Evolutionary conservation across 2,888 invertebrate species (phyloP).

Genomic region (Mechanitis mazaeus): DNA sequence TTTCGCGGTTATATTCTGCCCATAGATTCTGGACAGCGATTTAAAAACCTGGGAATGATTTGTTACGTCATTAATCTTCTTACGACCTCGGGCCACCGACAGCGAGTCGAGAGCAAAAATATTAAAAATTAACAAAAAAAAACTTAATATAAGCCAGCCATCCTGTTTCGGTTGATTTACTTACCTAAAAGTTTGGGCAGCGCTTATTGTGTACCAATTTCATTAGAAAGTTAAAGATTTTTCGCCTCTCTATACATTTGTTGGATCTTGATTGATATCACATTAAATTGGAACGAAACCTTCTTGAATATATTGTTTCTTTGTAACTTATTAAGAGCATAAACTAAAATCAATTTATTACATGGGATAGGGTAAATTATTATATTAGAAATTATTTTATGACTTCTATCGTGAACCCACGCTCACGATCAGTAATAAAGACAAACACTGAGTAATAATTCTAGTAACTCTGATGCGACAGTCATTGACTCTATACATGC

Average conservation of each 20-base stretch:
- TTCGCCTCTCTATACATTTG: no score
- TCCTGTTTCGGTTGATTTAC: no score
- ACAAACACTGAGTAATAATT: slow-evolving; percentile 23
- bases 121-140: slow-evolving; percentile 17
- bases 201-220: no score
- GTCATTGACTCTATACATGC: slow-evolving; percentile 26
- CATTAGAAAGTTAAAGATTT: no score
- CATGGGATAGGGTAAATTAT: slow-evolving; percentile 1
- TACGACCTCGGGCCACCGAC: slow-evolving; percentile 25
- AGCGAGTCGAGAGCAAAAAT: slow-evolving; percentile 22
- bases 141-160: background rate
- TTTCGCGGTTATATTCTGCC: slow-evolving; percentile 26
- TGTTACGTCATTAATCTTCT: slow-evolving; percentile 32
- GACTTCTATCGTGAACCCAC: slow-evolving; percentile 21
- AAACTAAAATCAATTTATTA: slow-evolving; percentile 1
- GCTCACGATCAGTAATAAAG: slow-evolving; percentile 18
- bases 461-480: slow-evolving; percentile 25
- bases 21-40: slow-evolving; percentile 24
- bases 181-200: no score
- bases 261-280: no score
- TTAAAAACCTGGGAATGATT: slow-evolving; percentile 29
- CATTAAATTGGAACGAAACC: no score
- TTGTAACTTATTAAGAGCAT: background rate
- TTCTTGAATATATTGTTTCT: no score
- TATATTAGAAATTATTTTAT: slow-evolving; percentile 1